Evolutionary conservation across 2,888 invertebrate species (phyloP), one percentile per base, ranked within the genome.

Genomic region (Frankliniella fusca): DNA sequence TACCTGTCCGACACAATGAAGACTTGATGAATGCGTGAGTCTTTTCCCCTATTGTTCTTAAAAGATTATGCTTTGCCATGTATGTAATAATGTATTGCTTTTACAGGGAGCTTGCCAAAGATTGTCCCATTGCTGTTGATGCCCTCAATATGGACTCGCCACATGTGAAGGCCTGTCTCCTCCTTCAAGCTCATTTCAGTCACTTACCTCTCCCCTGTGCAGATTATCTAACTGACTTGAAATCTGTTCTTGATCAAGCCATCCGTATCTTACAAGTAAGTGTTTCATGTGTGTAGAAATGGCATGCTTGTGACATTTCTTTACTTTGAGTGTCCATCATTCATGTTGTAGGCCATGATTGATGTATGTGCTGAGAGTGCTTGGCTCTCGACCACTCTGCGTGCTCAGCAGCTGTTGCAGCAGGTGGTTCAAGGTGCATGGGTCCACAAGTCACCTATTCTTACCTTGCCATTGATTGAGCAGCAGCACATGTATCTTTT

Each of bases 1-100:
- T 99, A 84, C 99, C 99, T 0, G 99, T 99, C 2, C 91, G 99
- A 81, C 99, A 99, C 87, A 99, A 99, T 87, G 99, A 99, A 88
- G 99, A 99, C 87, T 89, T 94, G 83, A 91, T 95, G 80, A 99
- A 99, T 87, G 94, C 93, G 95, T 96, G 88, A 87, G 90, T 84
- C 80, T 79, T 65, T 76, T 81, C 81, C 54, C 76, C 7, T 49
- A 80, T 70, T 54, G 11, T 80, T 82, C 18, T 80, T 65, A 81
- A 82, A 48, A 27, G 79, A 61, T 54, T 38, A 20, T 28, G 48
- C 70, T 61, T 70, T 83, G 80, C 12, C 50, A 80, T 80, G 27
- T n/a, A 48, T 80, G 49, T 27, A 80, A 81, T 1, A 79, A 10
- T 27, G 1, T 76, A 27, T 11, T 70, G 5, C 82, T 83, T 76